A percentile compares a stretch with the other conserved stretches of the same genome.
phyloP scores from a whole-genome alignment of 2,113 vertebrate genomes.

The Microtus oregoni region DNA sequence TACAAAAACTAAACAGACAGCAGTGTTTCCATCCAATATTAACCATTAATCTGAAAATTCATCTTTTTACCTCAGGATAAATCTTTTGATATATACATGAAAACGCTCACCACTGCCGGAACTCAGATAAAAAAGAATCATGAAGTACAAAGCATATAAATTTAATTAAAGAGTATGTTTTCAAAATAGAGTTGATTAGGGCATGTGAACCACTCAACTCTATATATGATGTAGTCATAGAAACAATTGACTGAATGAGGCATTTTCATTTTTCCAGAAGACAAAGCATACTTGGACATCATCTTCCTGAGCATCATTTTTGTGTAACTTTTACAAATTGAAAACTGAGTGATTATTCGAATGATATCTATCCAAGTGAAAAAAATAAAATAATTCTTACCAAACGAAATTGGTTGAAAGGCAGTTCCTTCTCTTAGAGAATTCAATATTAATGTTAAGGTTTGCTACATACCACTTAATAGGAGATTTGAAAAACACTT shows the following conservation, averaged over 20 bases:
- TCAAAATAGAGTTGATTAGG: not conserved
- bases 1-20: not conserved
- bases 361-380: constrained; percentile 8
- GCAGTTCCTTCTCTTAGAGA: not conserved
- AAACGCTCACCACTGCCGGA: not conserved
- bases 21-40: not conserved
- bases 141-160: not conserved
- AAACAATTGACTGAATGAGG: not conserved
- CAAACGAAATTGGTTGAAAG: not conserved
- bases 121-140: constrained; percentile 19
- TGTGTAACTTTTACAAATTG: not conserved
- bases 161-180: not conserved
- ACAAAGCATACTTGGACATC: not conserved
- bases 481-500: not conserved
- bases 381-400: constrained; percentile 32
- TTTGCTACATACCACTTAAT: not conserved
- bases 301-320: constrained; percentile 5
- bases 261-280: not conserved
- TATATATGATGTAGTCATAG: not conserved
- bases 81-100: not conserved
- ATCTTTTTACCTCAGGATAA: not conserved
- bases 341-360: not conserved
- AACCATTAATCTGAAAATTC: not conserved
- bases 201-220: not conserved
- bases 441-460: constrained; percentile 30